A percentile compares a stretch with the other conserved stretches of the same genome.
Evolutionary conservation across 2,888 invertebrate species (phyloP).

Genomic region (Xanthorhoe designata): DNA sequence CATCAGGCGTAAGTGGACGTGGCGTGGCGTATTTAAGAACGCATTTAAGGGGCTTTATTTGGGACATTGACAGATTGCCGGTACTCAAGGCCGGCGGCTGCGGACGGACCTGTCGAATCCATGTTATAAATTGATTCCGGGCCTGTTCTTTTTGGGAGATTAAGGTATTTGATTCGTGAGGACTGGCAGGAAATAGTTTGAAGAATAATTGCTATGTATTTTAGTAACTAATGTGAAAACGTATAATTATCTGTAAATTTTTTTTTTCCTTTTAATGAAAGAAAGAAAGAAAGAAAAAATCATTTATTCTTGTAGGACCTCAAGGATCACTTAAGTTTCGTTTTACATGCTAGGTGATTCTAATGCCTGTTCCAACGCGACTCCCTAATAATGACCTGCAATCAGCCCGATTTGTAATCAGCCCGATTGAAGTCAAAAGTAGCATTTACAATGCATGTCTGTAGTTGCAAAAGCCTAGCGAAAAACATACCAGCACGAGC

Average conservation of each 20-base stretch:
- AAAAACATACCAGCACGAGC: conserved; percentile 23
- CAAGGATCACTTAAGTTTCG: too few species aligned
- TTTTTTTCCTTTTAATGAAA: too few species aligned
- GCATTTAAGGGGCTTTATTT: conserved; percentile 75
- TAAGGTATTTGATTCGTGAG: conserved; percentile 39
- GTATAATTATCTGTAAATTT: too few species aligned
- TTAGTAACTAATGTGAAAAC: too few species aligned
- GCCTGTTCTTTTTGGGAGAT: conserved; percentile 42
- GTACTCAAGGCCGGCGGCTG: conserved; percentile 56
- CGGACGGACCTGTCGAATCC: conserved; percentile 60
- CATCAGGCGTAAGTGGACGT: conserved; percentile 54
- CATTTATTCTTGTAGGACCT: too few species aligned
- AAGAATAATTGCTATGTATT: not conserved
- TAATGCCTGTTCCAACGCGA: too few species aligned
- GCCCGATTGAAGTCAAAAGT: too few species aligned
- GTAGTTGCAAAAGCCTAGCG: not conserved
- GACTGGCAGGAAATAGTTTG: conserved; percentile 18
- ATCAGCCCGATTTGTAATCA: too few species aligned
- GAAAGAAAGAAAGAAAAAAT: too few species aligned
- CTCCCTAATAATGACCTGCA: too few species aligned
- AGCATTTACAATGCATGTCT: not conserved
- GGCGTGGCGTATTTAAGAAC: conserved; percentile 70
- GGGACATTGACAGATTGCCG: conserved; percentile 77
- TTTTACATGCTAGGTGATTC: too few species aligned
- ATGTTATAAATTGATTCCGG: conserved; percentile 64